phyloP scores from a whole-genome alignment of 2,113 vertebrate species.

The Diadophis punctatus region DNA sequence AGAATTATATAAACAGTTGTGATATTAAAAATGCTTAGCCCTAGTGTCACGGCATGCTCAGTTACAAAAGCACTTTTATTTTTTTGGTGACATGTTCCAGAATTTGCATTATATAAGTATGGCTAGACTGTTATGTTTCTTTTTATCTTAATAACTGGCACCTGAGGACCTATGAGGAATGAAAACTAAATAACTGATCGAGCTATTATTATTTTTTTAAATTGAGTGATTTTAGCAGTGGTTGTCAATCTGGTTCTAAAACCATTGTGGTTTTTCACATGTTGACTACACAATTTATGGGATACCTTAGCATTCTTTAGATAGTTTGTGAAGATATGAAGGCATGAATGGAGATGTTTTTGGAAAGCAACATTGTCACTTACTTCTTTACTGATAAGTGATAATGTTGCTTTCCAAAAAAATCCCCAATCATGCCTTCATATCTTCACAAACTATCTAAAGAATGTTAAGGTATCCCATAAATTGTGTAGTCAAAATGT shows the following conservation, averaged over 20 bases:
- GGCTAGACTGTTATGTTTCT: neutral
- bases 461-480: too few relatives aligned
- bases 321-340: neutral
- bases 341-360: neutral
- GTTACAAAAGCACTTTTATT: constrained; percentile 29
- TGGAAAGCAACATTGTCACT: neutral
- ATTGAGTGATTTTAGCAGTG: neutral
- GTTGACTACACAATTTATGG: neutral
- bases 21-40: neutral
- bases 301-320: neutral
- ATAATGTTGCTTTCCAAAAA: neutral
- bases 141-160: neutral
- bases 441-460: too few relatives aligned
- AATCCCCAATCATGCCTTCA: neutral
- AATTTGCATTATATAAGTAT: constrained; percentile 8
- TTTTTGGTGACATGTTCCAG: neutral
- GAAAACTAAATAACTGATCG: neutral
- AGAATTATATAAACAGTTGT: neutral
- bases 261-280: neutral
- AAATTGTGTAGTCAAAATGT: neutral
- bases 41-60: constrained; percentile 26
- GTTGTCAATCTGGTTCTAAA: neutral
- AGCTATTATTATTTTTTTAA: neutral
- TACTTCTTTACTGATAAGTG: neutral
- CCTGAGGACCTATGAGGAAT: neutral